Evolutionary conservation across 2,797 vertebrate genomes (phyloP).

Genomic region (Danio jaintianensis): DNA sequence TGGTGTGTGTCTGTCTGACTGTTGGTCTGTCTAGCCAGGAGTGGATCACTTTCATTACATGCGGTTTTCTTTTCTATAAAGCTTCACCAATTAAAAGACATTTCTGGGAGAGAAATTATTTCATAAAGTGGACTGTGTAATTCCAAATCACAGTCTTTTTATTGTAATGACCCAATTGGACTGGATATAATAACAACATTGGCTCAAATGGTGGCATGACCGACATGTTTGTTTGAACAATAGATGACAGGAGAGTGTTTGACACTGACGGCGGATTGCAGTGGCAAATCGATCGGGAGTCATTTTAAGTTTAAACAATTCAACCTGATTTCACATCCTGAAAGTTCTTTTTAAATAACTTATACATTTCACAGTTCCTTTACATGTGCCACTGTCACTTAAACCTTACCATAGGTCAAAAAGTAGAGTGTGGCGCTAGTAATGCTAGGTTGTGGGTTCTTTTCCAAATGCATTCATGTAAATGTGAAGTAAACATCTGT

Average conservation of each 20-base stretch:
- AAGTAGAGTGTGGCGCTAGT: no score
- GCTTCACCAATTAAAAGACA: background rate
- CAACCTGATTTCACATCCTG: no score
- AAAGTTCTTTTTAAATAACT: no score
- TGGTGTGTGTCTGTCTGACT: constrained; percentile 61
- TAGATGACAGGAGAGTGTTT: background rate
- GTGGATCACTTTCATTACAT: constrained; percentile 49
- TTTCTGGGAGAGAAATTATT: constrained; percentile 45
- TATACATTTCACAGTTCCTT: no score
- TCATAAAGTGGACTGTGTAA: background rate
- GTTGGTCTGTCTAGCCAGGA: constrained; percentile 64
- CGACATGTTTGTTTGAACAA: background rate
- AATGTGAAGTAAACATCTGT: no score
- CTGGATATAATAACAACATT: background rate
- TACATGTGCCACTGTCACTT: no score
- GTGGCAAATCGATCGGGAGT: background rate
- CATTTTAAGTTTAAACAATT: no score
- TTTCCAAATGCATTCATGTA: no score
- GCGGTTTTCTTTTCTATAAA: constrained; percentile 42
- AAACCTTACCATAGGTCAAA: no score
- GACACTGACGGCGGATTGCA: background rate
- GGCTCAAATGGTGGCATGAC: background rate
- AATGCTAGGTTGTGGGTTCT: no score
- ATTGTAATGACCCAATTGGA: background rate
- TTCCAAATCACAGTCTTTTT: constrained; percentile 5